Conservation (phyloP, 2,113 vertebrate genomes). For the Scomber japonicus region DNA sequence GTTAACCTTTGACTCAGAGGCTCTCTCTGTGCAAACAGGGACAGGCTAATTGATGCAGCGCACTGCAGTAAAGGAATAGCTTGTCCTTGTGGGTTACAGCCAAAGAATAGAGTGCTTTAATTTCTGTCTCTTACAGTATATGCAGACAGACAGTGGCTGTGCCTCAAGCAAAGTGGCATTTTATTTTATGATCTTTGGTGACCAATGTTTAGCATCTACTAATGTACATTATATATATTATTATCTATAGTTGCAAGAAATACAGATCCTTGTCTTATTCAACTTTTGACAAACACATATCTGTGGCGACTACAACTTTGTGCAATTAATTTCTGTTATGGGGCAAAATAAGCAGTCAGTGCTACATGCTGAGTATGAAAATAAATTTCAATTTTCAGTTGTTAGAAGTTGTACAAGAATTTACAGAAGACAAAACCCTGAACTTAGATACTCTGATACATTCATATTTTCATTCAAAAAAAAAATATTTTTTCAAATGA, state of each 20-base stretch:
- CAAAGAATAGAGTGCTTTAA: constrained; percentile 39
- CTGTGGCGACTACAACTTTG: no score
- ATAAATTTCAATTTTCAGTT: not conserved
- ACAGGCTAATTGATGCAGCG: constrained; percentile 62
- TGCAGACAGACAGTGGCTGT: constrained; percentile 4
- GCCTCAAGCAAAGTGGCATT: not conserved
- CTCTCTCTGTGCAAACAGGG: constrained; percentile 53
- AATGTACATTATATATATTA: no score
- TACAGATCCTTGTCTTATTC: not conserved
- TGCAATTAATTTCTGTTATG: no score
- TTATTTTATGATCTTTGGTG: not conserved
- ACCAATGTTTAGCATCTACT: not conserved
- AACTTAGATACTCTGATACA: not conserved
- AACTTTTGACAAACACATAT: no score
- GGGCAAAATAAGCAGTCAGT: no score
- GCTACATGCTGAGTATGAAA: not conserved
- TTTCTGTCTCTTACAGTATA: not conserved
- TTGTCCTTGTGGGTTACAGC: constrained; percentile 25
- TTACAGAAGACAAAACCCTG: not conserved
- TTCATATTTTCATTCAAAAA: not conserved
- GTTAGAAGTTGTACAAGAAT: not conserved
- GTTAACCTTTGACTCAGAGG: constrained; percentile 77
- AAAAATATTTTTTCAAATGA: not conserved
- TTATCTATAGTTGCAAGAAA: not conserved
- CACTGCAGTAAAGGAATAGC: constrained; percentile 36